These are phyloP conservation scores for Tetheella fluctuosa DNA, from an alignment of 2,888 invertebrate species.

Conservation along the genomic window DNA sequence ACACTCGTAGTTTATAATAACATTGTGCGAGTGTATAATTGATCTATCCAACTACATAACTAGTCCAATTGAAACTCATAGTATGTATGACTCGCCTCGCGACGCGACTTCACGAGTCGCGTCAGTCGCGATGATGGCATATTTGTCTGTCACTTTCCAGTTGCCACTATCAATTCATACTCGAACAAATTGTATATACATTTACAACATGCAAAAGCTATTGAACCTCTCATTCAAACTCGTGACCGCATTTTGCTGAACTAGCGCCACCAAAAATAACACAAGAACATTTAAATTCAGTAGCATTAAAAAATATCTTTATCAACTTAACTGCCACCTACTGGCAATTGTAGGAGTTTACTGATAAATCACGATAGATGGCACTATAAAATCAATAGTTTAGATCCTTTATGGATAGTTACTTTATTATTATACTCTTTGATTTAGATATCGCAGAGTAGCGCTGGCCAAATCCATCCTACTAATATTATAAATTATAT, in stretches of 20 bases:
- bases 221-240: conserved; percentile 7
- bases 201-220: background rate
- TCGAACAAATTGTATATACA: background rate
- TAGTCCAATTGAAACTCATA: conserved; percentile 39
- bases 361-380: conserved; percentile 44
- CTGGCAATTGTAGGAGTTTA: conserved; percentile 19
- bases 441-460: background rate
- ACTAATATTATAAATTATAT: background rate
- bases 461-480: background rate
- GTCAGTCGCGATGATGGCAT: conserved; percentile 12
- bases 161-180: conserved; percentile 6
- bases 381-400: conserved; percentile 42
- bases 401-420: too few relatives aligned
- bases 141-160: conserved; percentile 6
- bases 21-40: conserved; percentile 35
- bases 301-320: conserved; percentile 20
- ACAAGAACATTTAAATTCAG: conserved; percentile 25
- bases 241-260: background rate
- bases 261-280: background rate
- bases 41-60: conserved; percentile 27
- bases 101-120: too few relatives aligned
- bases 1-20: conserved; percentile 34
- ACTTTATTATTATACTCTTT: too few relatives aligned
- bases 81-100: conserved; percentile 16
- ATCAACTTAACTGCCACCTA: conserved; percentile 37